A percentile compares a stretch with the other conserved stretches of the same genome.
Evolutionary conservation across 2,113 vertebrate genomes (phyloP).

Genomic region (Sciurus niger): DNA sequence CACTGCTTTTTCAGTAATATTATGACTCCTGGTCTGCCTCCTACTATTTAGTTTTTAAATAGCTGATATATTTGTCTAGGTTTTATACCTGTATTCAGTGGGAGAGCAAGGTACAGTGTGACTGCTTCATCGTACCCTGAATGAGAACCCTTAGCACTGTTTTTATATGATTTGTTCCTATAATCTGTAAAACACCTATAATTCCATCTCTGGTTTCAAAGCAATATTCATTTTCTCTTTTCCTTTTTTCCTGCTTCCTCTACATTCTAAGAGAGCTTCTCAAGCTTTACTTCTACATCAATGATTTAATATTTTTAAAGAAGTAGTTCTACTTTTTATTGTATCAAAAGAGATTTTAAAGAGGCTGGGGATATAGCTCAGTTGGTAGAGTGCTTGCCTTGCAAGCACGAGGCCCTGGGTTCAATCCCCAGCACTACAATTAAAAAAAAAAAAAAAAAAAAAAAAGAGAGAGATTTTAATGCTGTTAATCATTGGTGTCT

Average conservation of each 20-base stretch:
- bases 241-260: neutral
- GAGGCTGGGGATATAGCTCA: too few relatives aligned
- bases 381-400: too few relatives aligned
- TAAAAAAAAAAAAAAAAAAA: too few relatives aligned
- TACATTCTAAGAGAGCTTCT: neutral
- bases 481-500: conserved; percentile 13
- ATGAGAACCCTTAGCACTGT: neutral
- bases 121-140: neutral
- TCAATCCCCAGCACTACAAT: too few relatives aligned
- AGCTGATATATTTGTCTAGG: neutral
- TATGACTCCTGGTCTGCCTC: neutral
- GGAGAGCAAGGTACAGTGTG: neutral
- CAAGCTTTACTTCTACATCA: conserved; percentile 24
- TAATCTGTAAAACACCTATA: neutral
- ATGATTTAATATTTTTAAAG: conserved; percentile 22
- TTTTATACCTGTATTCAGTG: neutral
- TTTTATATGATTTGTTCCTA: neutral
- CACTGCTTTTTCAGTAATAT: neutral
- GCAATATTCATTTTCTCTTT: neutral
- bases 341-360: neutral
- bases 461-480: conserved; percentile 18
- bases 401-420: too few relatives aligned
- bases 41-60: neutral
- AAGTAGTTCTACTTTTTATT: conserved; percentile 55
- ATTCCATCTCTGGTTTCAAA: conserved; percentile 28